Evolutionary conservation across 92 coral and sea anemone species (phyloP).

Genomic region (Phenganax marumi): DNA sequence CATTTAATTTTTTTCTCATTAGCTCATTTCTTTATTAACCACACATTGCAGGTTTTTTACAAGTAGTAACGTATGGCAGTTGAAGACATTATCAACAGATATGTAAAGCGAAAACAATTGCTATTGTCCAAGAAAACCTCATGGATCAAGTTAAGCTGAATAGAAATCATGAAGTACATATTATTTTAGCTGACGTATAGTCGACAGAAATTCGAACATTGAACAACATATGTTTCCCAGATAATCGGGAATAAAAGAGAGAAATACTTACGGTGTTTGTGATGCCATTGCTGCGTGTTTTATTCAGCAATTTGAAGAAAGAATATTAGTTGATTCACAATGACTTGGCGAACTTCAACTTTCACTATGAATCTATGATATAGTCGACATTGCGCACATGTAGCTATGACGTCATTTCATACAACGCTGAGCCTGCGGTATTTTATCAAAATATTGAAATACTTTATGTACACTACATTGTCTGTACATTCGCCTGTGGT

Average conservation of each 20-base stretch:
- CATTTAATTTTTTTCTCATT: not conserved
- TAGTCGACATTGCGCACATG: constrained; percentile 98
- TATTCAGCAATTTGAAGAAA: not conserved
- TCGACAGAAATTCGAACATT: not conserved
- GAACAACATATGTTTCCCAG: not conserved
- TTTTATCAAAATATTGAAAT: no score
- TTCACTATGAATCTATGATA: constrained; percentile 19
- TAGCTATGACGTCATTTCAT: constrained; percentile 72
- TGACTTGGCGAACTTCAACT: not conserved
- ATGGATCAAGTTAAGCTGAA: not conserved
- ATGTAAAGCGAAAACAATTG: not conserved
- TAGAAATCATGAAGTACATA: not conserved
- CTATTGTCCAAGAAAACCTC: not conserved
- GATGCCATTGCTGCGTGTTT: not conserved
- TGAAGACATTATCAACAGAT: not conserved
- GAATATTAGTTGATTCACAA: not conserved
- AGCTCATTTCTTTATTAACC: not conserved
- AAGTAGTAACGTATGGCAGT: not conserved
- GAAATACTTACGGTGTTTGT: constrained; percentile 57
- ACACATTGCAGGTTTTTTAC: not conserved
- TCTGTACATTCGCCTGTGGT: no score
- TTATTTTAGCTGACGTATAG: not conserved
- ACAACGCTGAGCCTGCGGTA: not conserved
- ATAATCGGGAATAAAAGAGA: not conserved
- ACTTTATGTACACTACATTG: no score